Evolutionary conservation across 1,140 invertebrate genomes (phyloP).

Genomic region (Caenorhabditis briggsae): DNA sequence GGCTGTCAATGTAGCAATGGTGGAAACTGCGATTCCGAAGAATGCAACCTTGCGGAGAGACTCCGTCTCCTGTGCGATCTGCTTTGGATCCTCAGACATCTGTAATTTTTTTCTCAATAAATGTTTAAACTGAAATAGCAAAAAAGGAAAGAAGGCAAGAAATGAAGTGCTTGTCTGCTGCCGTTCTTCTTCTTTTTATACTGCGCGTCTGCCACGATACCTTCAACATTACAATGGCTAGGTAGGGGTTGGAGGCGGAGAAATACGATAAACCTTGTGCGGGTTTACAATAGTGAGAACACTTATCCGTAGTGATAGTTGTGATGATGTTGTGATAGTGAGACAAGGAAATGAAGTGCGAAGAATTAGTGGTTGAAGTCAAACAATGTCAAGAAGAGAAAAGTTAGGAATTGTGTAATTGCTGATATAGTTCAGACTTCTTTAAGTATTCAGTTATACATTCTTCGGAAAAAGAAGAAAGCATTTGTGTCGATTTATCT

Average conservation of each 20-base stretch:
- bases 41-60: slow-evolving; percentile 60
- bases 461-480: too few species aligned
- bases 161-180: slow-evolving; percentile 42
- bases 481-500: too few species aligned
- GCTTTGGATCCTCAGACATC: slow-evolving; percentile 63
- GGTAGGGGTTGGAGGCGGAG: slow-evolving; percentile 5
- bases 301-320: slow-evolving; percentile 55
- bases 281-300: slow-evolving; percentile 53
- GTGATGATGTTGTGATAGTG: slow-evolving; percentile 49
- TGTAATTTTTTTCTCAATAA: not conserved
- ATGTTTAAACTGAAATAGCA: not conserved
- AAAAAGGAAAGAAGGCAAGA: slow-evolving; percentile 2
- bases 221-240: slow-evolving; percentile 47
- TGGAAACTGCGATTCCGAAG: slow-evolving; percentile 63
- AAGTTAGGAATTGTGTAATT: too few species aligned
- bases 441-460: too few species aligned
- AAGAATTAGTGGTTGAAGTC: not conserved
- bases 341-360: slow-evolving; percentile 24
- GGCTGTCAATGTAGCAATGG: slow-evolving; percentile 66
- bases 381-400: slow-evolving; percentile 17
- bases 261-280: slow-evolving; percentile 45
- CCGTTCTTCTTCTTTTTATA: slow-evolving; percentile 52
- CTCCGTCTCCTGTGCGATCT: slow-evolving; percentile 56
- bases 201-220: not conserved
- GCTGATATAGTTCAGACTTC: too few species aligned